Base-by-base conservation (phyloP, 1,140 invertebrate genomes). In the Campoletis sonorensis region DNA sequence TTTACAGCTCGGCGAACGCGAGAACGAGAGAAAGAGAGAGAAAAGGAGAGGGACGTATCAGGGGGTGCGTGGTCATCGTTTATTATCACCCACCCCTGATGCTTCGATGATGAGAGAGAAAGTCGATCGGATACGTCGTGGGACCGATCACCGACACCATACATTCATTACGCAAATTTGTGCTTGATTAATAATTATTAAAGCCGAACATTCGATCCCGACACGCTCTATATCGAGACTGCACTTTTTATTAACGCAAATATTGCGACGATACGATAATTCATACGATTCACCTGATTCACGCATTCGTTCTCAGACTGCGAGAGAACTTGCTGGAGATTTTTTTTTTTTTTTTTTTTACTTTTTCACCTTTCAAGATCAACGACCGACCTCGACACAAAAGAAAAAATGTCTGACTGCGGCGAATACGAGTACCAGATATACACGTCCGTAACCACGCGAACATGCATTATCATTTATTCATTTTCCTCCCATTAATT, bases 1-100 rank as follows among this genome's bases (percentile, higher is more conserved):
- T 82, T 81, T 79, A 82, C 80, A 80, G 73, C 77, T 81, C 79
- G 73, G 58, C 79, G 75, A 81, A 54, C 71, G 76, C 75, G 58
- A 77, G 58, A 77, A 64, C 51, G 33, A 58, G 58, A 72, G 27
- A 70, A 61, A 79, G 64, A 77, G 58, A 77, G 58, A 61, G 58
- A 8, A 54, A 77, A 21, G 3, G 72, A 75, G 40, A 75, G 40
- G 71, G 40, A 78, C 30, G 58, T n/a, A 26, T 67, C 54, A 33
- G 67, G 27, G 76, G 45, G 21, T 30, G 76, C 76, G 64, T 61
- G 76, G 58, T 15, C 37, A 78, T 78, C 58, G 76, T 67, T 78
- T 64, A 78, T 78, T 64, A 78, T 78, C 76, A 64, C 76, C 76
- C 76, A 78, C 37, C 58, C 21, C 58, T 70, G 67, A 70, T 70